Percentiles rank a stretch among this genome's conserved stretches.
Evolutionary conservation across 2,113 vertebrate species (phyloP).

Genomic region (Varanus salvator): DNA sequence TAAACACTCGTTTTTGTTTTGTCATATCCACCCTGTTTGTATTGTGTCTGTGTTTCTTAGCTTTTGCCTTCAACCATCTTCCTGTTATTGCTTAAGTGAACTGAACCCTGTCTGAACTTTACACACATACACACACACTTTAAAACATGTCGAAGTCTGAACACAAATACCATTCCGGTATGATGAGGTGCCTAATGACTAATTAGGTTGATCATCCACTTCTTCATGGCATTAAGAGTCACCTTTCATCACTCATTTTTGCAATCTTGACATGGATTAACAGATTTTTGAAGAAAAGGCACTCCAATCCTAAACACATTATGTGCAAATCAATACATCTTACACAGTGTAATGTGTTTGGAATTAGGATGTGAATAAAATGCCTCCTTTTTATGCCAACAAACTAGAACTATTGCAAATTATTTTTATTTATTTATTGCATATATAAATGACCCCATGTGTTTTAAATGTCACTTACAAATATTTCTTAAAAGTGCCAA

Average conservation of each 20-base stretch:
- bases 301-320: slow-evolving; percentile 13
- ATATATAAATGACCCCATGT: background rate
- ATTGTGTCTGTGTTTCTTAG: background rate
- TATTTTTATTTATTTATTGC: background rate
- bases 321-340: slow-evolving; percentile 17
- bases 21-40: slow-evolving; percentile 5
- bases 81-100: slow-evolving; percentile 31
- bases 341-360: slow-evolving; percentile 15
- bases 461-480: background rate
- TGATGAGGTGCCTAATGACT: slow-evolving; percentile 34
- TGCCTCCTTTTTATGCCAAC: slow-evolving; percentile 14
- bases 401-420: background rate
- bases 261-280: background rate
- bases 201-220: slow-evolving; percentile 36
- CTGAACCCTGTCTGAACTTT: no score
- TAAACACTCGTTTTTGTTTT: slow-evolving; percentile 13
- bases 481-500: background rate
- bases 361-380: slow-evolving; percentile 24
- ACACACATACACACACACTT: no score
- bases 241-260: slow-evolving; percentile 26
- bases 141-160: background rate
- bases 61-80: background rate
- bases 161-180: background rate
- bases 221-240: slow-evolving; percentile 20
- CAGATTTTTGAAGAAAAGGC: slow-evolving; percentile 34